These are phyloP conservation scores for Pararge aegeria DNA, from an alignment of 1,140 invertebrate genomes.

Conservation along the genomic window DNA sequence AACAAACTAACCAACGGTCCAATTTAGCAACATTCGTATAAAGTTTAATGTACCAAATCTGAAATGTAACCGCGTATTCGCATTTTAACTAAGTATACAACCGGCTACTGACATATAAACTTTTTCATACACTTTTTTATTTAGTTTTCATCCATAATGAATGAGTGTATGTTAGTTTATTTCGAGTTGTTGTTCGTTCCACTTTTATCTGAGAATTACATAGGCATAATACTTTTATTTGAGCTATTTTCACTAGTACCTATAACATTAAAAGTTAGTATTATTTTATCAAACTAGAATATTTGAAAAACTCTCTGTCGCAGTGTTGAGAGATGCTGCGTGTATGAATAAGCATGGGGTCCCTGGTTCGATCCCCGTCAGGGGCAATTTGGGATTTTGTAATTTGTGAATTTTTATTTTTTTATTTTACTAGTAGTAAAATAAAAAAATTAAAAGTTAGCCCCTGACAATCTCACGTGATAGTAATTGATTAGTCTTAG, in stretches of 20 bases:
- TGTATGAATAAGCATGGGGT: too few species aligned
- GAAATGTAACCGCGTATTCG: constrained; percentile 57
- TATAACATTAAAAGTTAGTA: too few species aligned
- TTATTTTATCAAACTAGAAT: too few species aligned
- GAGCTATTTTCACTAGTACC: background rate
- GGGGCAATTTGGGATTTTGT: too few species aligned
- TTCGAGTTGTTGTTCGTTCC: constrained; percentile 19
- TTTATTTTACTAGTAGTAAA: too few species aligned
- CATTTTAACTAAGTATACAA: constrained; percentile 55
- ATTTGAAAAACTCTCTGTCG: too few species aligned
- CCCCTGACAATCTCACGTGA: too few species aligned
- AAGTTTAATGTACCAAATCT: constrained; percentile 75
- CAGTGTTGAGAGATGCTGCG: too few species aligned
- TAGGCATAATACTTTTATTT: background rate
- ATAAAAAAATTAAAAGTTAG: too few species aligned
- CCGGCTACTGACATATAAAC: constrained; percentile 34
- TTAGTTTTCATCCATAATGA: constrained; percentile 28
- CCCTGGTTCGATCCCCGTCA: too few species aligned
- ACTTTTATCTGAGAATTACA: constrained; percentile 18
- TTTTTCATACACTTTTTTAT: constrained; percentile 36
- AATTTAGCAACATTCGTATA: constrained; percentile 72
- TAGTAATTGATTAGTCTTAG: too few species aligned
- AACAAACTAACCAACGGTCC: constrained; percentile 73
- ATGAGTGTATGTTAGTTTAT: constrained; percentile 26
- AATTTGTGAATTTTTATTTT: too few species aligned